Evolutionary conservation across 2,797 vertebrate genomes (phyloP).

Genomic region (Limnodromus scolopaceus): DNA sequence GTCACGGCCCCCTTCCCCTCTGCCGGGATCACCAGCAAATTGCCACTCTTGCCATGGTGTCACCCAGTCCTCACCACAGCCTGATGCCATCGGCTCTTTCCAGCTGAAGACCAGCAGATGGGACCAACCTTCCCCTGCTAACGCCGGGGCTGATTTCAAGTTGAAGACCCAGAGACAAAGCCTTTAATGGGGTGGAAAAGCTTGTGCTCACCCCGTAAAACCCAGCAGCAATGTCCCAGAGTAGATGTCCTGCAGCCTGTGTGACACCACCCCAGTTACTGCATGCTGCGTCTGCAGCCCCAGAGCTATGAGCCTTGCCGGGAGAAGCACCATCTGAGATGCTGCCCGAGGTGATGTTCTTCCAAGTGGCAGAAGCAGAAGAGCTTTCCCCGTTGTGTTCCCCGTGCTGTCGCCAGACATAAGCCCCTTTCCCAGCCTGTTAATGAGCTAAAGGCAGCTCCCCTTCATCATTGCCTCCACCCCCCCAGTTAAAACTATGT

Average conservation of each 20-base stretch:
- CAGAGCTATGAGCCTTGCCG: too few species aligned
- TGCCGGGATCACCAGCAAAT: not conserved
- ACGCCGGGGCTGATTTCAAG: not conserved
- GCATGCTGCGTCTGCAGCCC: not conserved
- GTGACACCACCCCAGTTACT: not conserved
- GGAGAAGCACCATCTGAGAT: not conserved
- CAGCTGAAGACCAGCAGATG: not conserved
- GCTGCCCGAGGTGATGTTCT: not conserved
- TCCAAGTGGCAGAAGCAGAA: not conserved
- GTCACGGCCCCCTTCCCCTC: not conserved
- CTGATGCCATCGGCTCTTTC: not conserved
- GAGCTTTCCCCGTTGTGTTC: not conserved
- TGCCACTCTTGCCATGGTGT: not conserved
- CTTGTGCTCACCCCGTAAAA: not conserved
- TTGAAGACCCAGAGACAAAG: not conserved
- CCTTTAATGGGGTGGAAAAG: not conserved
- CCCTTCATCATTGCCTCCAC: not conserved
- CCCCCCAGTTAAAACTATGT: not conserved
- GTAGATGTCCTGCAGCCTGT: not conserved
- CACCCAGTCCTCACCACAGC: accelerated
- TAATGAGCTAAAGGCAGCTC: not conserved
- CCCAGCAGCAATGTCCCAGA: not conserved
- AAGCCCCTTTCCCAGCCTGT: not conserved
- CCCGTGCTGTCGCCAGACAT: accelerated
- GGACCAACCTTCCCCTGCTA: not conserved